Evolutionary conservation across 2,888 invertebrate genomes (phyloP), one percentile per base, ranked within the genome.

Genomic region (Leucophenga montana): DNA sequence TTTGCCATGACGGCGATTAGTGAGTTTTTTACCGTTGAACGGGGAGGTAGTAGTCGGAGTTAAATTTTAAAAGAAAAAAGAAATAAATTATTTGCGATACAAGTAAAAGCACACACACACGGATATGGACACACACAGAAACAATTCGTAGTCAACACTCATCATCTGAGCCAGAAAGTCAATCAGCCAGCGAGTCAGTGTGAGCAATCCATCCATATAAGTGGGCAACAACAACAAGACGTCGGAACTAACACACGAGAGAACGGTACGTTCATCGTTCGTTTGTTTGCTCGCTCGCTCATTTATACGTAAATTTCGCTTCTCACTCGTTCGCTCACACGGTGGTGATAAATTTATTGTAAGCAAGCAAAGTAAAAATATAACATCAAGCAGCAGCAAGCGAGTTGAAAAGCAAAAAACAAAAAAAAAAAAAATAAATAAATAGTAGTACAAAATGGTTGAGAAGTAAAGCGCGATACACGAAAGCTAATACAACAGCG

Each of bases 1-100:
- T 44, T 39, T 57, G 20, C 74, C 70, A 69, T 73, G 74, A 71
- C 65, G 66, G 71, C 68, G 67, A 39, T 66, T 85, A 85, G 86
- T 86, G 84, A 81, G 82, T 85, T 84, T 86, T 82, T 83, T 78
- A 82, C 85, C 81, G 84, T 85, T 85, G 85, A 83, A 85, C 83
- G 75, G 83, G 77, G 80, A 84, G 85, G 86, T 85, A 78, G 31
- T 59, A 22, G 59, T 11, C 33, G 59, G 16, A 33, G 39, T 33
- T 33, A 18, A 33, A 59, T n/a, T 33, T 22, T n/a, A n/a, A n/a
- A n/a, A n/a, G n/a, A n/a, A n/a, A n/a, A n/a, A n/a, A 18, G 9
- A 54, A 18, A 27, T 0, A 9, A 16, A 61, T 61, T 33, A 39
- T 61, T n/a, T 8, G 39, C 9, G 57, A 75, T 74, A 76, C 69